Base-by-base conservation (phyloP, 2,113 vertebrate genomes). In the Sebastes schlegelii region DNA sequence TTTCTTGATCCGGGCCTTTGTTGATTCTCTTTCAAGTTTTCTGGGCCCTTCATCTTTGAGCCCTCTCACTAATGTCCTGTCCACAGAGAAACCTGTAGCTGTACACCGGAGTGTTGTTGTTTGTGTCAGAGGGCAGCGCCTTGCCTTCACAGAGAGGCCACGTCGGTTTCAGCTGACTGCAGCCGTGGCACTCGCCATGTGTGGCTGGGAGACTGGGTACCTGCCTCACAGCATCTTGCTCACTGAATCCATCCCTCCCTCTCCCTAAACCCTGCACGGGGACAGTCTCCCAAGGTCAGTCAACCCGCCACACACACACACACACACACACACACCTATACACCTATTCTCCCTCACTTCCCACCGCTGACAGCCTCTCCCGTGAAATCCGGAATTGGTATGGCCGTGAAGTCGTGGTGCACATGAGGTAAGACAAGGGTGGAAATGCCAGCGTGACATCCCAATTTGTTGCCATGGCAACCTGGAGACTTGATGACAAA, bases 401-500 rank as follows among this genome's bases (percentile, higher is more conserved):
- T 96, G 95, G 95, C 94, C 82, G 85, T 79, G 83, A 93, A 85
- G 17, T 93, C 87, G 93, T 93, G 13, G 48, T 62, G 92, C 90
- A 68, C 90, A 95, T 86, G 94, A 96, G 94, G 94, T 91, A 91
- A 96, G 96, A 96, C 95, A 93, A 96, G 96, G 95, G 96, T 96
- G 96, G 34, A 97, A 96, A 96, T 93, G 87, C 95, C 13, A 88
- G 94, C 93, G 94, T 95, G 95, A 96, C 94, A 89, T 96, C 93
- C 93, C 94, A 95, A 96, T 98, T 96, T 96, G 96, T 97, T 93
- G 92, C 95, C 95, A 97, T 97, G 94, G 96, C 91, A 97, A 98
- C 97, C 48, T 67, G 4, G 17, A 89, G 86, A 87, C 90, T 92
- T 92, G 92, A 95, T 93, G 91, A 92, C 94, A 19, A 95, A 95